Percentiles rank a stretch among this genome's conserved stretches.
These are phyloP conservation scores for Cerceris rybyensis DNA, from an alignment of 2,888 invertebrate species.

Conservation along the genomic window DNA sequence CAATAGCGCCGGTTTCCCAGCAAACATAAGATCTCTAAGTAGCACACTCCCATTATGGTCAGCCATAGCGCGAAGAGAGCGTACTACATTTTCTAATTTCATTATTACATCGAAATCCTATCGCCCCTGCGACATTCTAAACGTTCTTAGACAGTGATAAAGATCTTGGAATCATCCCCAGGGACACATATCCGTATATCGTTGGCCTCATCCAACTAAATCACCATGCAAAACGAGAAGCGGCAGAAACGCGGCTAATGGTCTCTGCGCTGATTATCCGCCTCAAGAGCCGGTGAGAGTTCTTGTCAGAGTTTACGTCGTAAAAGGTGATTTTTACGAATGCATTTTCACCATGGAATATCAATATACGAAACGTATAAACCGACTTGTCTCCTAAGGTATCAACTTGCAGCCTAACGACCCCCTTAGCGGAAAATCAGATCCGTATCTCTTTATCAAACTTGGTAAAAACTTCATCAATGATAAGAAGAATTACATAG, in stretches of 20 bases:
- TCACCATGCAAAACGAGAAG: slow-evolving; percentile 81
- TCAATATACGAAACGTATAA: slow-evolving; percentile 5
- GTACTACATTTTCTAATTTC: no score
- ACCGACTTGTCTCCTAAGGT: slow-evolving; percentile 83
- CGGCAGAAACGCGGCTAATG: slow-evolving; percentile 84
- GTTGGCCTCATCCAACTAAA: slow-evolving; percentile 85
- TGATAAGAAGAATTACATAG: slow-evolving; percentile 88
- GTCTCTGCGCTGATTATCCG: slow-evolving; percentile 86
- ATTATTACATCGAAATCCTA: no score
- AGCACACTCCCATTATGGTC: no score
- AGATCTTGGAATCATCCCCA: slow-evolving; percentile 63
- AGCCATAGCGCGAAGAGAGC: no score
- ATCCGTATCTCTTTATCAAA: slow-evolving; percentile 89
- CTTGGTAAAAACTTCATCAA: slow-evolving; percentile 86
- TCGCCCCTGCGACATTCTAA: no score
- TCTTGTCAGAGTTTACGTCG: slow-evolving; percentile 89
- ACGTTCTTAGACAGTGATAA: no score
- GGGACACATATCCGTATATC: slow-evolving; percentile 86
- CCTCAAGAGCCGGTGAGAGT: slow-evolving; percentile 85
- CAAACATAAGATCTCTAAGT: no score
- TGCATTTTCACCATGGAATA: not conserved
- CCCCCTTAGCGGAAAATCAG: slow-evolving; percentile 86
- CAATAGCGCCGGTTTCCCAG: no score
- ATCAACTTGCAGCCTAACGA: slow-evolving; percentile 89
- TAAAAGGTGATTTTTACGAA: slow-evolving; percentile 71